Evolutionary conservation across 2,888 invertebrate genomes (phyloP), one percentile per base, ranked within the genome.

Genomic region (Monopis laevigella): DNA sequence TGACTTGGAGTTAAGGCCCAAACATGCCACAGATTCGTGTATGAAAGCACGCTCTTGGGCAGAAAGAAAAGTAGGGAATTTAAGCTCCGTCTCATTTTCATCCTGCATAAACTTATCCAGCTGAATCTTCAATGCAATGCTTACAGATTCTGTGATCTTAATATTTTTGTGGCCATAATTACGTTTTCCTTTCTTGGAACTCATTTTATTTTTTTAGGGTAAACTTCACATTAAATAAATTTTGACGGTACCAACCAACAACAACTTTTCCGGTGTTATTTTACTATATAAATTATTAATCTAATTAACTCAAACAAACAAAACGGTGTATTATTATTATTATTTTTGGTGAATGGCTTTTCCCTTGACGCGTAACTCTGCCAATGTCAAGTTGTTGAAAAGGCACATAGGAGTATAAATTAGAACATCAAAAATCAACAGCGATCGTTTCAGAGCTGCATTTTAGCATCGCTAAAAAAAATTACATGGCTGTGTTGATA

Each of bases 21-120:
- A 66, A 47, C 84, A 81, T 35, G 81, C 82, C 29, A 88, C 88
- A 18, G 88, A 82, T 48, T 86, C 82, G 62, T 93, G 93, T 45
- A 94, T 85, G 58, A 90, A 93, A 8, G 89, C 90, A 49, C 94
- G 82, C 65, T 94, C 91, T 48, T 86, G 85, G 7, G 89, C 87
- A 8, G 88, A 89, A 45, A 93, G 75, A 30, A 89, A 89, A 2
- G 89, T 85, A 2, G 92, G 89, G 62, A 91, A 90, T 54, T 84
- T 73, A 7, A 80, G 60, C 47, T 82, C 82, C 0, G 75, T 77
- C 47, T 78, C 81, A 55, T 73, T 73, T 49, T 80, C 81, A 55
- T 80, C 77, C 43, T 52, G 61, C 5, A 80, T 48, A 52, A 82
- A 80, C 51, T 69, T 78, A 50, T 80, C 80, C 48, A 82, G 49